These are phyloP conservation scores for Sylvilagus bachmani DNA, from an alignment of 2,113 vertebrate species.

Conservation along the genomic window DNA sequence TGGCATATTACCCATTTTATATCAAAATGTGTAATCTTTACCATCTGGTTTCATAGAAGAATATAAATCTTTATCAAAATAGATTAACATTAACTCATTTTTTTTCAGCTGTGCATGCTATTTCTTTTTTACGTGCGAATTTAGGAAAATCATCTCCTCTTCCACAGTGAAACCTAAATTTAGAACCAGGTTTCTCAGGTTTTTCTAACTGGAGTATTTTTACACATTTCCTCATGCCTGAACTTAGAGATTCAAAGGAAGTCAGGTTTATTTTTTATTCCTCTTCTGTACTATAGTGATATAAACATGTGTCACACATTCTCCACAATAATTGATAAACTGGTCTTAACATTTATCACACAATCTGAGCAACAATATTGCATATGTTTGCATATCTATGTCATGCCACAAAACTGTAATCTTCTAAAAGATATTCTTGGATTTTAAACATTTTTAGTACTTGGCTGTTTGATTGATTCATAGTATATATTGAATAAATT, in stretches of 20 bases:
- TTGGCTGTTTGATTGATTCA: neutral
- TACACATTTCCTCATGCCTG: constrained; percentile 28
- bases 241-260: constrained; percentile 59
- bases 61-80: constrained; percentile 82
- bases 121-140: constrained; percentile 69
- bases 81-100: constrained; percentile 74
- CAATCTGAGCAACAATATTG: constrained; percentile 4
- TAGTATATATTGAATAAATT: neutral
- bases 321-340: constrained; percentile 17
- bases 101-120: neutral
- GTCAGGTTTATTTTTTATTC: neutral
- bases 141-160: constrained; percentile 57
- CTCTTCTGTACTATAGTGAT: neutral
- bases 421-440: neutral
- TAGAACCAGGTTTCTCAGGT: constrained; percentile 36
- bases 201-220: constrained; percentile 53
- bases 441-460: constrained; percentile 38
- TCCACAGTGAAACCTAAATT: constrained; percentile 55
- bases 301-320: neutral
- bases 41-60: constrained; percentile 73
- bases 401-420: neutral
- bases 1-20: constrained; percentile 77
- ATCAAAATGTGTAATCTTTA: constrained; percentile 81
- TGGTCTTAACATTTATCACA: neutral
- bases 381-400: neutral